These are phyloP conservation scores for Sebastiscus albofasciatus DNA, from an alignment of 2,797 vertebrate genomes.

Conservation along the genomic window DNA sequence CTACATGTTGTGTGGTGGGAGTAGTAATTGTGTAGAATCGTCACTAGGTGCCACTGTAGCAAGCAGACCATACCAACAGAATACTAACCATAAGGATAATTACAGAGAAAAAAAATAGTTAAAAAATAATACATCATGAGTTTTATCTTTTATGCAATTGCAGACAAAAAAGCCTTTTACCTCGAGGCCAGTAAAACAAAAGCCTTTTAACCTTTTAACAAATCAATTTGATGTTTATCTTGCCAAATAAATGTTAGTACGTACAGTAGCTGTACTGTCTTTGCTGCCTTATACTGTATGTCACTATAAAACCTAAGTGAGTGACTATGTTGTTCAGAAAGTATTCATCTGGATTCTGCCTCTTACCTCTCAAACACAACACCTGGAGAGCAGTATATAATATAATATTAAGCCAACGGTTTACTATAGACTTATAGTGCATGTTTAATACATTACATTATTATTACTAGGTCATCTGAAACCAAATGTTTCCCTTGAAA, in stretches of 20 bases:
- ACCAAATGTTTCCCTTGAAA: background rate
- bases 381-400: no score
- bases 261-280: no score
- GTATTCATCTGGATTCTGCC: background rate
- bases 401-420: background rate
- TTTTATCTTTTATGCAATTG: background rate
- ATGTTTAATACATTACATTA: background rate
- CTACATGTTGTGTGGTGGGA: background rate
- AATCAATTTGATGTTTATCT: background rate
- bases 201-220: background rate
- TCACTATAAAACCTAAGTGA: background rate
- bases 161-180: background rate
- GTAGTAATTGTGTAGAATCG: background rate
- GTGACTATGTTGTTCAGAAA: background rate
- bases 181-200: background rate
- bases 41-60: slow-evolving; percentile 28
- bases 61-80: background rate
- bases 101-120: background rate
- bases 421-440: background rate
- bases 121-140: background rate
- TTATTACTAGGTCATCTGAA: background rate
- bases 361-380: background rate
- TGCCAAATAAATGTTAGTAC: background rate
- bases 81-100: background rate
- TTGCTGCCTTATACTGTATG: background rate